A percentile compares a stretch with the other conserved stretches of the same genome.
phyloP scores from a whole-genome alignment of 2,797 vertebrate genomes.

The Enteromius mattozi region DNA sequence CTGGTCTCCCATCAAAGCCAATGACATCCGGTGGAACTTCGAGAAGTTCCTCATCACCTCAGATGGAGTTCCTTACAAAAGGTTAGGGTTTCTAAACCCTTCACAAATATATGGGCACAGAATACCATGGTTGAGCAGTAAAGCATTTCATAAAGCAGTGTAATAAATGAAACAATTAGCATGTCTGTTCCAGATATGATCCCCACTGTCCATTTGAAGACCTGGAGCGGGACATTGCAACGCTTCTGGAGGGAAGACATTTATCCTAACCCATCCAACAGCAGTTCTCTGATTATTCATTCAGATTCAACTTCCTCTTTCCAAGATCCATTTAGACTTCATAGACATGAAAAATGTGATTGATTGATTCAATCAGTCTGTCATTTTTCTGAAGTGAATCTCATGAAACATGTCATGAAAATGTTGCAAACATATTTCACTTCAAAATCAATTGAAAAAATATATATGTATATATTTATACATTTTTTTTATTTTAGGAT shows the following conservation, averaged over 20 bases:
- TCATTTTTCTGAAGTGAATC: not conserved
- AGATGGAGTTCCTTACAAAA: slow-evolving; percentile 76
- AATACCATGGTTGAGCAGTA: not conserved
- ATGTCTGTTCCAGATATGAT: slow-evolving; percentile 75
- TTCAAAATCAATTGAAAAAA: not conserved
- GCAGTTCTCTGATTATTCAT: not conserved
- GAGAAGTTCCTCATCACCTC: slow-evolving; percentile 82
- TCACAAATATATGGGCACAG: not conserved
- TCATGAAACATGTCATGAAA: not conserved
- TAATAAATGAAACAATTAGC: not conserved
- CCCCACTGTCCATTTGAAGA: slow-evolving; percentile 73
- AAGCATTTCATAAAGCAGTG: not conserved
- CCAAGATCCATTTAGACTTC: not conserved
- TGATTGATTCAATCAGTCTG: not conserved
- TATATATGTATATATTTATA: not conserved
- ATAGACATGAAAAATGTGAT: not conserved
- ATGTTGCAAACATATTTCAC: not conserved
- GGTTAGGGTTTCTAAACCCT: slow-evolving; percentile 54
- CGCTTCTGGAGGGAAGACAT: slow-evolving; percentile 67
- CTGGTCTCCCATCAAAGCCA: slow-evolving; percentile 81
- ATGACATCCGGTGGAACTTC: slow-evolving; percentile 85
- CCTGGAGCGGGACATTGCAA: slow-evolving; percentile 76
- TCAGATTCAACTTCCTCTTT: not conserved
- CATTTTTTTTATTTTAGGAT: too few species aligned
- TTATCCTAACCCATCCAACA: not conserved